Conservation (phyloP, 2,888 invertebrate genomes). For the Deilephila porcellus region DNA sequence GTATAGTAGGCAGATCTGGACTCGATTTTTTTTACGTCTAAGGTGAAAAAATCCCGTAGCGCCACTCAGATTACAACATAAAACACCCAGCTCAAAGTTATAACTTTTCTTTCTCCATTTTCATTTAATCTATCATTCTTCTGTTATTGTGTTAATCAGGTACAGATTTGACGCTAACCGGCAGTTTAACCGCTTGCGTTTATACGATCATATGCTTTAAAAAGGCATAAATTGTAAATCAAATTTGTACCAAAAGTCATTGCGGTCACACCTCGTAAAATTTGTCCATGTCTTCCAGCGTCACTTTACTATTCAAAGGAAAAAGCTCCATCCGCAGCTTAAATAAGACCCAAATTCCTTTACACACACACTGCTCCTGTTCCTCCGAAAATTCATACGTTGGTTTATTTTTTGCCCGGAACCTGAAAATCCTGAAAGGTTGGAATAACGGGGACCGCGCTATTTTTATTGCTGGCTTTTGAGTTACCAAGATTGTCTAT, state of each 20-base stretch:
- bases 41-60: no score
- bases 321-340: not conserved
- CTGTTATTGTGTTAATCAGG: no score
- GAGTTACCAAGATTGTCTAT: not conserved
- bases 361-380: not conserved
- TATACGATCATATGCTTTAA: no score
- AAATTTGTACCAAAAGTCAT: not conserved
- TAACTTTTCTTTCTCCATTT: no score
- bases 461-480: conserved; percentile 16
- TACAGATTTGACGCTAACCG: no score
- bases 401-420: not conserved
- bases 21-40: no score
- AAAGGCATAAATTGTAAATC: not conserved
- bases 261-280: not conserved
- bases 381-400: conserved; percentile 11
- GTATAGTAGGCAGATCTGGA: no score
- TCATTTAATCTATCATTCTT: no score
- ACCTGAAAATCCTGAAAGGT: not conserved
- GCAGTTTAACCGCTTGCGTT: no score
- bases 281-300: not conserved
- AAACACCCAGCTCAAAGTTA: no score
- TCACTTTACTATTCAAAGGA: conserved; percentile 12
- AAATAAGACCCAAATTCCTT: conserved; percentile 21
- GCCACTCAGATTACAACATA: no score
- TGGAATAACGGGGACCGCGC: not conserved